Evolutionary conservation across 1,140 invertebrate species (phyloP), one percentile per base, ranked within the genome.

Genomic region (Ylistrum balloti): DNA sequence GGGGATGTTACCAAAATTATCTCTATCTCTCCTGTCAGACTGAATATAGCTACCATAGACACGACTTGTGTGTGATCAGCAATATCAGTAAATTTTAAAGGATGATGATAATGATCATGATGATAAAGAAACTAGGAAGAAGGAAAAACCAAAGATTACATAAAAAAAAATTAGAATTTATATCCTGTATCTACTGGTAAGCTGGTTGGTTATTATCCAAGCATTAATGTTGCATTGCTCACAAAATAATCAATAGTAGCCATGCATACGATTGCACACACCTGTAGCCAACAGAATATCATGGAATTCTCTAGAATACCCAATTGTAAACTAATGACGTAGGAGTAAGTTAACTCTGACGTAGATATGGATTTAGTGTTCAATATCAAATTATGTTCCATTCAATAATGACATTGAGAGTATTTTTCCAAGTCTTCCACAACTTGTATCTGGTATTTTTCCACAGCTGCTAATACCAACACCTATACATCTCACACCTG

Each of bases 361-460:
- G 56, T 74, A n/a, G 11, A 74, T 28, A 74, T 28, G n/a, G 56
- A n/a, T 74, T 28, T 0, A 9, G 3, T 74, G 3, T 74, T 74
- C 56, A 74, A 74, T 74, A 74, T 11, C n/a, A 74, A 11, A 74
- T 28, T 9, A n/a, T 74, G n/a, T 74, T 74, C n/a, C 0, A 74
- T 74, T 28, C n/a, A 74, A 74, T 74, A 17, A 74, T 74, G 56
- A 74, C 56, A 74, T 11, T 74, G 56, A n/a, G 35, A n/a, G 56
- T 74, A 74, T 74, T 74, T 74, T 74, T 74, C 56, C 56, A n/a
- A 28, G 1, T 74, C 45, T 22, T 20, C 20, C 41, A 45, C 41
- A 28, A 74, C 56, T n/a, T 74, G 56, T 74, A 74, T 74, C 56
- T 74, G 56, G 56, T 74, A 74, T 74, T 74, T 74, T 74, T 74